These are phyloP conservation scores for Stichodactyla helianthus DNA, from an alignment of 64 coral and sea anemone species.

Conservation along the genomic window DNA sequence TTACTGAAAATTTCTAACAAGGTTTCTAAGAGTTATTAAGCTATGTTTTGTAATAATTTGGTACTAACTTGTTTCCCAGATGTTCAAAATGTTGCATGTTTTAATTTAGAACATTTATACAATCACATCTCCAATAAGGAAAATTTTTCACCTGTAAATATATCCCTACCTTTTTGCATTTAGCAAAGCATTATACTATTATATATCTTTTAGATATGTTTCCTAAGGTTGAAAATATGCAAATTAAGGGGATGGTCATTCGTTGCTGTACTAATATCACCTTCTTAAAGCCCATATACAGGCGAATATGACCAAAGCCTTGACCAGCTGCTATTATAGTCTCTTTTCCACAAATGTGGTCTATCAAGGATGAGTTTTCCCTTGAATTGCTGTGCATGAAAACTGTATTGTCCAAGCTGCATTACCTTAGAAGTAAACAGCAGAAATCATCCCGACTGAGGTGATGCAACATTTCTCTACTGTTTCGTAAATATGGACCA, in stretches of 20 bases:
- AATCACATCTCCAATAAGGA: neutral
- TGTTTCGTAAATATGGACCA: neutral
- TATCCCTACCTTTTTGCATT: neutral
- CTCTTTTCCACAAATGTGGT: too few relatives aligned
- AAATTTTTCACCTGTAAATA: neutral
- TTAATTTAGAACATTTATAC: conserved; percentile 4
- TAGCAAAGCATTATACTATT: neutral
- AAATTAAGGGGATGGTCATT: neutral
- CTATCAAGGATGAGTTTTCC: too few relatives aligned
- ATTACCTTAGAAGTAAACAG: too few relatives aligned
- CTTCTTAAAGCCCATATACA: too few relatives aligned
- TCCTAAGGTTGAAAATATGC: neutral
- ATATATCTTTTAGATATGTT: conserved; percentile 1
- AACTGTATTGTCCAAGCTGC: too few relatives aligned
- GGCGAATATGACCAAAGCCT: too few relatives aligned
- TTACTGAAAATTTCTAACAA: neutral
- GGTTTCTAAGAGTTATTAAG: neutral
- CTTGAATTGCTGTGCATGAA: too few relatives aligned
- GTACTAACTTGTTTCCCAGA: neutral
- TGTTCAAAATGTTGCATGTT: conserved; percentile 8
- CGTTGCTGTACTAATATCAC: too few relatives aligned
- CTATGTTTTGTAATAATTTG: conserved; percentile 3
- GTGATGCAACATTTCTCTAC: neutral
- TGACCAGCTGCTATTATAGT: too few relatives aligned
- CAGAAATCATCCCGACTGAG: neutral